These are phyloP conservation scores for Amiota communis DNA, from an alignment of 2,888 invertebrate genomes.

Conservation along the genomic window DNA sequence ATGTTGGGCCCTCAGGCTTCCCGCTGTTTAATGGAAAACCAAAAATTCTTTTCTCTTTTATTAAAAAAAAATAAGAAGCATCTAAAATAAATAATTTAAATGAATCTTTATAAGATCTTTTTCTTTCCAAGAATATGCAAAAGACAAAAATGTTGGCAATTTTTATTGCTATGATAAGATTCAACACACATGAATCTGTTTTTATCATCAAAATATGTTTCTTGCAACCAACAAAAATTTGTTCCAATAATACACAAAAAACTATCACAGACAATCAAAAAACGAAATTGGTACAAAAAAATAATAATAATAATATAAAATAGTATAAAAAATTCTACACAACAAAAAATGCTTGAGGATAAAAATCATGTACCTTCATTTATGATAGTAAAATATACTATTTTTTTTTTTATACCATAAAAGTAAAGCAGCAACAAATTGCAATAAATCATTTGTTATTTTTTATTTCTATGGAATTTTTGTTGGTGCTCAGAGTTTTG, in stretches of 20 bases:
- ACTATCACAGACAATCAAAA: slow-evolving; percentile 9
- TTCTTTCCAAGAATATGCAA: too few relatives aligned
- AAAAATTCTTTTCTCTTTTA: too few relatives aligned
- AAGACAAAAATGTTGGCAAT: too few relatives aligned
- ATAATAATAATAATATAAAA: neutral
- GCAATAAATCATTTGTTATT: slow-evolving; percentile 29
- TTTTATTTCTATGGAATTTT: slow-evolving; percentile 2
- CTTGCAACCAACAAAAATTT: neutral
- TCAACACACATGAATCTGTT: neutral
- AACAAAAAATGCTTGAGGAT: slow-evolving; percentile 11
- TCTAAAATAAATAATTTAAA: too few relatives aligned
- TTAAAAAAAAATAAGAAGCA: too few relatives aligned
- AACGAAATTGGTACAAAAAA: neutral
- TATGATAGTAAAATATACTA: neutral
- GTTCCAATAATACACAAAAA: neutral
- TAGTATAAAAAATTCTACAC: neutral
- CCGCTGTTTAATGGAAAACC: too few relatives aligned
- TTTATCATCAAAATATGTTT: neutral
- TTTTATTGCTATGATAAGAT: too few relatives aligned
- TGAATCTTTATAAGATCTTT: too few relatives aligned
- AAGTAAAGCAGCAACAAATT: neutral
- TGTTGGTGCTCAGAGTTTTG: slow-evolving; percentile 32
- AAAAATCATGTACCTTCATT: neutral
- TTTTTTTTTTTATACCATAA: too few relatives aligned
- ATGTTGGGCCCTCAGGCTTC: too few relatives aligned